Evolutionary conservation across 2,888 invertebrate species (phyloP).

Genomic region (Elysia crispata): DNA sequence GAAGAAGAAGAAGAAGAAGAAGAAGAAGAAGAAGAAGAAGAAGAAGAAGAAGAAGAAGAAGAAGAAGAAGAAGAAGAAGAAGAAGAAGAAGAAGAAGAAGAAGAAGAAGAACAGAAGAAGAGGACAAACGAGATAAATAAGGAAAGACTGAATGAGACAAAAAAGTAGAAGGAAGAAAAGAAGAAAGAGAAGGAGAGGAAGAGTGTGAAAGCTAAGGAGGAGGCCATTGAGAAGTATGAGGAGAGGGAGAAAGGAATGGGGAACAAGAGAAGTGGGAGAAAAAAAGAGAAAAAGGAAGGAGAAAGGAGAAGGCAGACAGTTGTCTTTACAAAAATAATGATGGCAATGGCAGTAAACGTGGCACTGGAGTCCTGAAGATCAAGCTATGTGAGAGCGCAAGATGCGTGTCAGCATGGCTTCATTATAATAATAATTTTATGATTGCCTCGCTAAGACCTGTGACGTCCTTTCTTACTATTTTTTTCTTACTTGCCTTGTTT

Average conservation of each 20-base stretch:
- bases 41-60: conserved; percentile 27
- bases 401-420: too few species aligned
- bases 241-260: background rate
- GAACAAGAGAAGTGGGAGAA: background rate
- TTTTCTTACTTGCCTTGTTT: too few species aligned
- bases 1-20: too few species aligned
- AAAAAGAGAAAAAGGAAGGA: background rate
- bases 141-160: background rate
- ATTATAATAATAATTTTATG: too few species aligned
- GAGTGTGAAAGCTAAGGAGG: background rate
- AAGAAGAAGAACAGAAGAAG: conserved; percentile 10
- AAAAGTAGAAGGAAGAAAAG: background rate
- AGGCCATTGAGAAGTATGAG: background rate
- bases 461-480: too few species aligned
- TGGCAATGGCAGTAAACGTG: too few species aligned
- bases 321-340: background rate
- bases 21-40: conserved; percentile 27
- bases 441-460: too few species aligned
- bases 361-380: too few species aligned
- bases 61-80: conserved; percentile 24
- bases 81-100: conserved; percentile 32
- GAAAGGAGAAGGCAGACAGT: background rate
- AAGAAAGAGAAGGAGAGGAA: background rate
- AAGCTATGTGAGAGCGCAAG: too few species aligned
- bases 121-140: background rate